phyloP scores from a whole-genome alignment of 2,797 vertebrate species.

The Varecia variegata region DNA sequence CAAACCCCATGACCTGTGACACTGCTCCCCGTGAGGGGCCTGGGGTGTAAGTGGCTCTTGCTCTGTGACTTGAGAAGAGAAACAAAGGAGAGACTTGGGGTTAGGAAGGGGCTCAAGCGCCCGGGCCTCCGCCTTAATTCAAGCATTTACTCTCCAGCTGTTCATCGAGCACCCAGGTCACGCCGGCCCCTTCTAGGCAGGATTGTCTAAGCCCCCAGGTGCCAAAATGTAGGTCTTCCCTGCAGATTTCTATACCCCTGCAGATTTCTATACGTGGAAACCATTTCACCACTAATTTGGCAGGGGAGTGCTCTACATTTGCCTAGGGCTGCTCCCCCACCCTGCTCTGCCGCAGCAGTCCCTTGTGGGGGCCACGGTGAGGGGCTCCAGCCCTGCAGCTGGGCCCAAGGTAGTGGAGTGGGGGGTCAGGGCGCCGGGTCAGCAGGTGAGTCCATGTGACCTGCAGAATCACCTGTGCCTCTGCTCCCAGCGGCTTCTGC shows the following conservation, averaged over 20 bases:
- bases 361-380: background rate
- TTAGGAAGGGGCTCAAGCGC: rapidly evolving
- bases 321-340: background rate
- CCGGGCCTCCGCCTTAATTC: background rate
- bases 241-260: background rate
- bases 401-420: rapidly evolving
- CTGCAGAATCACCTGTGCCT: background rate
- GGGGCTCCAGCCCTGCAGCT: background rate
- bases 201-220: rapidly evolving
- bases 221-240: background rate
- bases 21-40: rapidly evolving
- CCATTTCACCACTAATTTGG: background rate
- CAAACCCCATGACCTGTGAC: background rate
- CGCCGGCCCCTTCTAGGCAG: background rate
- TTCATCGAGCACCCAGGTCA: rapidly evolving
- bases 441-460: background rate
- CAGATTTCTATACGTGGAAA: background rate
- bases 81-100: background rate
- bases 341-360: background rate
- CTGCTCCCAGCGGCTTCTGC: background rate
- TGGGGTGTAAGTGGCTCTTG: background rate
- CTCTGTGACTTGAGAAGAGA: background rate
- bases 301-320: background rate
- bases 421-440: rapidly evolving
- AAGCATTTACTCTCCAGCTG: rapidly evolving